Conservation (phyloP, 1,140 invertebrate genomes). For the Neoseiulus cucumeris region DNA sequence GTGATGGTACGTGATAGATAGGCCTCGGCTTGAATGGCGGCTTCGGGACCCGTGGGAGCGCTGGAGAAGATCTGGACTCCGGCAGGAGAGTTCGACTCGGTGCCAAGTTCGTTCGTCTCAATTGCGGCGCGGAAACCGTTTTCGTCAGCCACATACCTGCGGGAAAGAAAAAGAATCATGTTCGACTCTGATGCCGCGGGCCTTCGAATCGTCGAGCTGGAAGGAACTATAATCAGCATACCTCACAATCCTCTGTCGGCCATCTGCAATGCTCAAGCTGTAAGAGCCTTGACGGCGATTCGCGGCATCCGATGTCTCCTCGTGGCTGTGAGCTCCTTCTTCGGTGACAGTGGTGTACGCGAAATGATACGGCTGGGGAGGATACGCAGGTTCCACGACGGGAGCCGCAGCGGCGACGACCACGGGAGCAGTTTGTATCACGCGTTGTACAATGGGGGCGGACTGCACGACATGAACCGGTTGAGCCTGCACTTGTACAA, state of each 20-base stretch:
- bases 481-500: neutral
- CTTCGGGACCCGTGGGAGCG: slow-evolving; percentile 10
- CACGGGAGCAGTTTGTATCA: neutral
- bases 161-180: neutral
- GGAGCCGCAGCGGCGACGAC: neutral
- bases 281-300: neutral
- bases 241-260: neutral
- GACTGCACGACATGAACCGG: neutral
- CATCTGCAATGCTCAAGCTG: neutral
- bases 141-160: slow-evolving; percentile 17
- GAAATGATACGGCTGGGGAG: slow-evolving; percentile 5
- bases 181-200: too few species aligned
- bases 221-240: neutral
- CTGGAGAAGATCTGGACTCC: slow-evolving; percentile 14
- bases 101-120: slow-evolving; percentile 17
- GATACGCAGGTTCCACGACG: neutral
- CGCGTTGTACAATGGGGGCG: neutral
- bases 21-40: neutral
- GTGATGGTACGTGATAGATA: neutral
- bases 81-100: slow-evolving; percentile 16
- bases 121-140: slow-evolving; percentile 18
- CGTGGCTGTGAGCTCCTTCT: slow-evolving; percentile 6
- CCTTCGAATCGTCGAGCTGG: too few species aligned
- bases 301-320: neutral
- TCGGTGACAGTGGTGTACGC: neutral